Evolutionary conservation across 2,113 vertebrate species (phyloP).

Genomic region (Mobula birostris): DNA sequence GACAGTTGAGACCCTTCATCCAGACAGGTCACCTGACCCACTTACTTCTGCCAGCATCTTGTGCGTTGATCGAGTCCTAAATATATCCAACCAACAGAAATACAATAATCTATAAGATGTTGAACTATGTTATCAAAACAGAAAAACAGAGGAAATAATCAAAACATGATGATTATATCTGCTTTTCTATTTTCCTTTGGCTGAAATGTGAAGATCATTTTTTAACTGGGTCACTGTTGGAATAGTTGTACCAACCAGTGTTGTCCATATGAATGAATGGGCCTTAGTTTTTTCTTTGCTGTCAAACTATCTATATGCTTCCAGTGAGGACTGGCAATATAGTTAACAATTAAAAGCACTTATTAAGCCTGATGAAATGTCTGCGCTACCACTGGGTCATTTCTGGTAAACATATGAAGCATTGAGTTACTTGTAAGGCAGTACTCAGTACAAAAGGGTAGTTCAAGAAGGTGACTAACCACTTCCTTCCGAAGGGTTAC

Average conservation of each 20-base stretch:
- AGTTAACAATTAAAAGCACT: background rate
- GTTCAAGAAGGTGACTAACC: too few species aligned
- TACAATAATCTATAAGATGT: background rate
- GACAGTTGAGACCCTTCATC: too few species aligned
- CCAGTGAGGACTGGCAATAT: background rate
- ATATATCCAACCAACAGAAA: background rate
- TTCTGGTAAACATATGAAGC: conserved; percentile 33
- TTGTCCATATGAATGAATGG: background rate
- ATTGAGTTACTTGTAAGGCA: conserved; percentile 44
- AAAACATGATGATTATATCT: background rate
- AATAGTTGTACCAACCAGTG: background rate
- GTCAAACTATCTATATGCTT: background rate
- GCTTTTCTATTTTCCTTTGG: background rate
- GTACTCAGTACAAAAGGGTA: too few species aligned
- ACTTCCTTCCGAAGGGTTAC: too few species aligned
- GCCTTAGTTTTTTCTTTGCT: background rate
- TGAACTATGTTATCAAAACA: background rate
- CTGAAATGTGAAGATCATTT: background rate
- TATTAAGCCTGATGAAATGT: background rate
- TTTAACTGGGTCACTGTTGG: background rate
- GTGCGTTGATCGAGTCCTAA: too few species aligned
- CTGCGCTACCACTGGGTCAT: background rate
- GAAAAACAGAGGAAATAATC: background rate
- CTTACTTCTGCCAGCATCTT: too few species aligned
- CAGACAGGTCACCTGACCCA: too few species aligned